A percentile compares a stretch with the other conserved stretches of the same genome.
phyloP scores from a whole-genome alignment of 2,797 vertebrate genomes.

The Fundulus diaphanus region DNA sequence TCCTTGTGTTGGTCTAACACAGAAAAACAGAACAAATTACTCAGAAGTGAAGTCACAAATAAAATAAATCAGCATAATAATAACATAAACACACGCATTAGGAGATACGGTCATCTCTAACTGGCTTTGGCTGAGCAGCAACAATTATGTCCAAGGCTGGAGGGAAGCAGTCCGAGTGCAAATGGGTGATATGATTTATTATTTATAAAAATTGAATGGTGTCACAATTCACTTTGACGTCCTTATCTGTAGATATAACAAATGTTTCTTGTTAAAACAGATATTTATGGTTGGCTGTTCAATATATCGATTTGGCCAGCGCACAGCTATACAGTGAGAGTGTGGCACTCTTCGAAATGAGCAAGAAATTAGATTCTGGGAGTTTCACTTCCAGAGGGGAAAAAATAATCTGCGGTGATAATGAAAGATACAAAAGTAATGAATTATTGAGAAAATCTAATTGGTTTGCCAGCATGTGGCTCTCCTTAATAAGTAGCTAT shows the following conservation, averaged over 20 bases:
- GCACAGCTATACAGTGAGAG: neutral
- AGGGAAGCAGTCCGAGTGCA: conserved; percentile 39
- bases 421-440: conserved; percentile 15
- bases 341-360: neutral
- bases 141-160: conserved; percentile 39
- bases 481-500: conserved; percentile 10
- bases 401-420: conserved; percentile 6
- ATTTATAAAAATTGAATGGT: conserved; percentile 42
- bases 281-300: conserved; percentile 10
- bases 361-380: neutral
- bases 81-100: conserved; percentile 47
- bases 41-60: neutral
- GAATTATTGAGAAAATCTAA: conserved; percentile 18
- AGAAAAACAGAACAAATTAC: conserved; percentile 12
- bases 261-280: conserved; percentile 24
- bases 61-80: conserved; percentile 23
- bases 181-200: conserved; percentile 42
- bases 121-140: conserved; percentile 41
- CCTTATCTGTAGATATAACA: conserved; percentile 32
- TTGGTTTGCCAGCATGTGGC: conserved; percentile 26
- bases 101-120: conserved; percentile 49
- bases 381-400: neutral
- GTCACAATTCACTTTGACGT: conserved; percentile 43
- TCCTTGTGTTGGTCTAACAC: neutral
- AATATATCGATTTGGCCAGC: conserved; percentile 27